Percentiles rank a stretch among this genome's conserved stretches.
These are phyloP conservation scores for Xanthorhoe designata DNA, from an alignment of 2,888 invertebrate genomes.

Conservation along the genomic window DNA sequence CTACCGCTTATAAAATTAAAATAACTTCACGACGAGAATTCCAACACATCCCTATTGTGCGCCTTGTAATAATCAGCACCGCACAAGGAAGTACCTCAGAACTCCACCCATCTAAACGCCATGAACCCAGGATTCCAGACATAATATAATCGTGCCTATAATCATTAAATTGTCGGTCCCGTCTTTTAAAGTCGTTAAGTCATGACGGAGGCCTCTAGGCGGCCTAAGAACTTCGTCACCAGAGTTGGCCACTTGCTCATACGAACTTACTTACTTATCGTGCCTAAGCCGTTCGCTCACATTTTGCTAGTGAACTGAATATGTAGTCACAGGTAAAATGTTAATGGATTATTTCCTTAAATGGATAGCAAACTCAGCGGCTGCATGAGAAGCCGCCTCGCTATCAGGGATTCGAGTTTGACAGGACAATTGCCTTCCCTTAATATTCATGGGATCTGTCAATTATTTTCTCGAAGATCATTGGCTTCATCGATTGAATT, in stretches of 20 bases:
- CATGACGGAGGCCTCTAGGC: too few relatives aligned
- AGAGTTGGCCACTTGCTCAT: too few relatives aligned
- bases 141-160: too few relatives aligned
- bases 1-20: neutral
- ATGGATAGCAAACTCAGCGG: conserved; percentile 54
- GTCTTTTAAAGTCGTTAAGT: too few relatives aligned
- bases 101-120: conserved; percentile 39
- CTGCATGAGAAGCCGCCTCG: conserved; percentile 59
- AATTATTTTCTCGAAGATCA: conserved; percentile 56
- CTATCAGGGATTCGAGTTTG: conserved; percentile 57
- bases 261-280: too few relatives aligned
- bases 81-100: conserved; percentile 34
- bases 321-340: conserved; percentile 68
- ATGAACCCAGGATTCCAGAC: conserved; percentile 37
- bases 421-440: conserved; percentile 66
- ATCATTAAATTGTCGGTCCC: too few relatives aligned
- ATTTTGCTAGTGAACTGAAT: conserved; percentile 57
- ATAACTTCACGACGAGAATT: neutral
- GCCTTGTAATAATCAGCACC: conserved; percentile 35
- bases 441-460: conserved; percentile 66
- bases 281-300: conserved; percentile 60
- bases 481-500: conserved; percentile 46
- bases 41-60: conserved; percentile 9
- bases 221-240: too few relatives aligned
- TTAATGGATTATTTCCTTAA: conserved; percentile 76